These are phyloP conservation scores for Eulemur rufifrons DNA, from an alignment of 2,113 vertebrate genomes.

Conservation along the genomic window DNA sequence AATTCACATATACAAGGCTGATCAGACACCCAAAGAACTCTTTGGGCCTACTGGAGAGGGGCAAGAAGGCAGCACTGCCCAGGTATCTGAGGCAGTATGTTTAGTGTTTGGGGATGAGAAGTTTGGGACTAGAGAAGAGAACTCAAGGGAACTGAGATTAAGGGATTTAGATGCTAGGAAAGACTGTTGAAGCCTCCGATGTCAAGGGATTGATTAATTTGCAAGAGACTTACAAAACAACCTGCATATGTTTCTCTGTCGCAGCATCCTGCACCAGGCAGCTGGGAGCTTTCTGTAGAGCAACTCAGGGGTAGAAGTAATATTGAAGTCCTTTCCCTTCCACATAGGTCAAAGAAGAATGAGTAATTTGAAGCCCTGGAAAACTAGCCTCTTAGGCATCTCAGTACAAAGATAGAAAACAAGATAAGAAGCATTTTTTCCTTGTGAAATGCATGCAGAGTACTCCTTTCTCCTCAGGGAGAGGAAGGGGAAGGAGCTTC, in stretches of 20 bases:
- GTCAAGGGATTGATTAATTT: slow-evolving; percentile 67
- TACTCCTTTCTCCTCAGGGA: background rate
- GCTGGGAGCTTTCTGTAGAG: background rate
- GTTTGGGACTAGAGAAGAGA: background rate
- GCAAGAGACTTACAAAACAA: slow-evolving; percentile 61
- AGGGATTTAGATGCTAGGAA: slow-evolving; percentile 39
- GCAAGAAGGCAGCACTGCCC: background rate
- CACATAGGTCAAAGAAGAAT: slow-evolving; percentile 27
- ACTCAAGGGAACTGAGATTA: slow-evolving; percentile 50
- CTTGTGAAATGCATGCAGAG: background rate
- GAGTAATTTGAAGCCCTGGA: slow-evolving; percentile 39
- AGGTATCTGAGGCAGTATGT: background rate
- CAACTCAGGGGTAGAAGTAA: slow-evolving; percentile 19
- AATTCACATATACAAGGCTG: background rate
- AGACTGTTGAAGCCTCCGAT: background rate
- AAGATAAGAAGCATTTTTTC: slow-evolving; percentile 18
- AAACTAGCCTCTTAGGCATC: slow-evolving; percentile 54
- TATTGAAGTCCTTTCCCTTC: slow-evolving; percentile 12
- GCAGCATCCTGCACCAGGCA: background rate
- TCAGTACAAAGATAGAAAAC: slow-evolving; percentile 39
- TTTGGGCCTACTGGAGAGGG: background rate
- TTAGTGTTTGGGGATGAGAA: background rate
- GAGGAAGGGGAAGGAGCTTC: slow-evolving; percentile 13
- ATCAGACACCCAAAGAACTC: background rate
- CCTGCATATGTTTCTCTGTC: background rate